These are phyloP conservation scores for Mesocentrotus franciscanus DNA, from an alignment of 53 echinoderm and acorn worm species.

Conservation along the genomic window DNA sequence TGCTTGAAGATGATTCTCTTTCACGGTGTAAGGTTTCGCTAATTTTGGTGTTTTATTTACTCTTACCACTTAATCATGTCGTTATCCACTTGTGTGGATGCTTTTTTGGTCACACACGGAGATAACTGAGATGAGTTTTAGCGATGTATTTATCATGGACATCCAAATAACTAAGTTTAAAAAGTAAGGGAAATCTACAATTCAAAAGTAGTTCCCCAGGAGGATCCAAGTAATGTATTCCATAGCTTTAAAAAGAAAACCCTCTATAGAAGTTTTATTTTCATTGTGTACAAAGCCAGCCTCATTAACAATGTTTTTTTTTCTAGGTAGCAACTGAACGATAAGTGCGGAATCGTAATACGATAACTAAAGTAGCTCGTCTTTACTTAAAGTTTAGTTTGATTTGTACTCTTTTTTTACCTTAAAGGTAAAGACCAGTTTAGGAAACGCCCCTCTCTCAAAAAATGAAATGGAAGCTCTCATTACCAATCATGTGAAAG, in stretches of 20 bases:
- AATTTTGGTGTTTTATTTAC: not conserved
- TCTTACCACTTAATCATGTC: not conserved
- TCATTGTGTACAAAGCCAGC: not conserved
- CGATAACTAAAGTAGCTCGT: no score
- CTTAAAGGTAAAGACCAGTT: no score
- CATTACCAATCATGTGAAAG: no score
- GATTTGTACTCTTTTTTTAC: no score
- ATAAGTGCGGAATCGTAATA: not conserved
- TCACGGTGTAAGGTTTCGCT: not conserved
- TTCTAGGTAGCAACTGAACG: not conserved
- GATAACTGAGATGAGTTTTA: not conserved
- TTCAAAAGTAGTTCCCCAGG: not conserved
- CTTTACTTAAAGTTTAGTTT: no score
- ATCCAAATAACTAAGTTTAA: not conserved
- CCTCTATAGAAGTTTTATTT: not conserved
- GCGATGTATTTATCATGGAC: not conserved
- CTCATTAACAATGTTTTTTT: not conserved
- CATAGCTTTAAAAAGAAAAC: not conserved
- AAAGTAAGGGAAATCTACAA: not conserved
- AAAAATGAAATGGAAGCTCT: no score
- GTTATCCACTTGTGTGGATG: constrained; percentile 17
- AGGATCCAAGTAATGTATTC: not conserved
- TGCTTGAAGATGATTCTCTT: not conserved
- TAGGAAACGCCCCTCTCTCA: no score
- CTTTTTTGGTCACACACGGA: constrained; percentile 3